Evolutionary conservation across 2,888 invertebrate species (phyloP), one percentile per base, ranked within the genome.

Genomic region (Aproaerema taeniolella): DNA sequence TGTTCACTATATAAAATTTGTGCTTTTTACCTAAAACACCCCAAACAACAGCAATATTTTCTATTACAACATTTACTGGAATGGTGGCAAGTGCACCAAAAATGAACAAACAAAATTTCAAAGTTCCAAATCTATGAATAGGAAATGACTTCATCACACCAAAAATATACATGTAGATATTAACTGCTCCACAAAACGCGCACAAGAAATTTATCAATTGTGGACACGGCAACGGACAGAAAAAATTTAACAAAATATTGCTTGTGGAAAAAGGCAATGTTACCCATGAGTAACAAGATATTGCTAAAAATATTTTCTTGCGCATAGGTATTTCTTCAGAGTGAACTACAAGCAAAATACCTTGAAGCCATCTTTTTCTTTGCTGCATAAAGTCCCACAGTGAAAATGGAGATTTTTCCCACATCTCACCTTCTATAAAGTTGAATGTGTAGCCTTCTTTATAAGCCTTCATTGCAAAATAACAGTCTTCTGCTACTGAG

Each of bases 341-440:
- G 77, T 96, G 95, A 32, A 96, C 95, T 13, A 96, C 96, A 46
- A 96, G 86, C 13, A 95, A 88, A 57, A 96, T 96, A 66, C 96
- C 96, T 87, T 96, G 95, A 38, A 98, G 90, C 98, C 98, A 98
- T 38, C 98, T 90, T 72, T 98, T 98, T 42, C 98, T 89, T 68
- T 98, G 98, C 73, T 98, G 97, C 53, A 98, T 90, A 63, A 98
- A 97, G 74, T 98, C 98, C 91, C 94, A 93, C 20, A 98, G 80
- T 1, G 96, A 95, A 73, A 98, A 98, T 2, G 98, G 98, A 4
- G 96, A 96, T 70, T 98, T 98, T 72, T 98, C 98, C 93, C 97
- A 97, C 98, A 98, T 98, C 85, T 98, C 98, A 34, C 98, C 98
- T 73, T 98, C 98, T 50, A 98, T 92, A 79, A 98, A 98, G 71